Base-by-base conservation (phyloP, 2,113 vertebrate species). In the Podarcis cretensis region DNA sequence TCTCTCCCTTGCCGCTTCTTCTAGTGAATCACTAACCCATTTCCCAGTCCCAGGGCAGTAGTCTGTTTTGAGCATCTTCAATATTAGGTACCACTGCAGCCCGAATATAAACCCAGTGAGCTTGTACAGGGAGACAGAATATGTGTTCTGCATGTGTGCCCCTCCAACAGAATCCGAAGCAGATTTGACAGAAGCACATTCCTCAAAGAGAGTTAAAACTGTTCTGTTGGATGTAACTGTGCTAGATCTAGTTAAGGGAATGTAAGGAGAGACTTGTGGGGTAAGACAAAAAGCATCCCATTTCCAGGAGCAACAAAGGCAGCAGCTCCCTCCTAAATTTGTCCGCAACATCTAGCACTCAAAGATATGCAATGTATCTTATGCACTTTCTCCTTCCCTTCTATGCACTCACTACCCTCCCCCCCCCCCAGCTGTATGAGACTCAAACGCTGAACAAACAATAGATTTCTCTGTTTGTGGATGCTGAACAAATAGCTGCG, bases 401-500 rank as follows among this genome's bases (percentile, higher is more conserved):
- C 23, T 43, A 16, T 81, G 81, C 57, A 75, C 37, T 43, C 54
- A 3, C 23, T 80, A 57, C 0, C 8, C 37, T 7, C 27, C 81
- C 81, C 30, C n/a, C 37, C 18, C 37, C 27, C 81, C 81, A 37
- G 40, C 14, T 5, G 2, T 85, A 21, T 48, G 75, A 63, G 43
- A 30, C 48, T 87, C 89, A 32, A 48, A 35, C 4, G 57, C 5
- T 32, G 74, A 65, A 79, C 18, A n/a, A 81, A 5, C 18, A 57
- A 32, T 27, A 21, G 13, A 59, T 37, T 14, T 87, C 71, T 76
- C 90, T 77, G 71, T 7, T 32, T 76, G 32, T 40, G 7, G 65
- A 37, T 79, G 82, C 69, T 91, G 57, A 59, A 48, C 75, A 87
- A 86, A 66, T 94, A 79, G 0, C 14, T 91, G 75, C 54, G 81